Base-by-base conservation (phyloP, 2,888 invertebrate genomes). In the Halictus quadricinctus region DNA sequence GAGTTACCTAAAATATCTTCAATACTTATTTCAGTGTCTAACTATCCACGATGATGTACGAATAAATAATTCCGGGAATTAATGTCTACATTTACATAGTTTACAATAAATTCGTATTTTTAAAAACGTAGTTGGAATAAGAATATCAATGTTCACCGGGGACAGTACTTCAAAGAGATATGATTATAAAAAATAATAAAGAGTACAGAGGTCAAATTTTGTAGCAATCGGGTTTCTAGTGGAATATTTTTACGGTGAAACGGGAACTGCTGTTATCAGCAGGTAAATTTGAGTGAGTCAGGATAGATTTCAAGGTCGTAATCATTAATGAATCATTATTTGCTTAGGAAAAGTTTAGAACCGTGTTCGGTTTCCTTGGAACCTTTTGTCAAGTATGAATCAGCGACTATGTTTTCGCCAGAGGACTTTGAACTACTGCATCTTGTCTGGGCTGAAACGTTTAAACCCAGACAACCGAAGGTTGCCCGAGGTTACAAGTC, bases 401-500 rank as follows among this genome's bases (percentile, higher is more conserved):
- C 90, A 88, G 79, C 50, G 73, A 74, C 73, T 81, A 79, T 90
- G 89, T 91, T 90, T 91, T 88, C 87, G 81, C 87, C 79, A 72
- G 89, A 89, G 91, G 90, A 92, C 91, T 93, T 92, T 92, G 92
- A 93, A 92, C 92, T 81, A 88, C 83, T 83, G 80, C 78, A 90
- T 91, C 88, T 87, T 87, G 91, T 89, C 91, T 90, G 90, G 90
- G 81, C 83, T 86, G 69, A 87, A 88, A 81, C 80, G 89, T 89
- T 89, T 88, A 84, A 88, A 87, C 81, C 58, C 85, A 87, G 91
- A 82, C 86, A 84, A 83, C 66, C 84, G 89, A 93, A 92, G 91
- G 91, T 92, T 91, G 91, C 80, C 84, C 83, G 88, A 92, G 90
- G 91, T 90, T 90, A 89, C 85, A 87, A 82, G 84, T 84, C 80